Evolutionary conservation across 92 coral and sea anemone species (phyloP).

Genomic region (Anthopleura xanthogrammica): DNA sequence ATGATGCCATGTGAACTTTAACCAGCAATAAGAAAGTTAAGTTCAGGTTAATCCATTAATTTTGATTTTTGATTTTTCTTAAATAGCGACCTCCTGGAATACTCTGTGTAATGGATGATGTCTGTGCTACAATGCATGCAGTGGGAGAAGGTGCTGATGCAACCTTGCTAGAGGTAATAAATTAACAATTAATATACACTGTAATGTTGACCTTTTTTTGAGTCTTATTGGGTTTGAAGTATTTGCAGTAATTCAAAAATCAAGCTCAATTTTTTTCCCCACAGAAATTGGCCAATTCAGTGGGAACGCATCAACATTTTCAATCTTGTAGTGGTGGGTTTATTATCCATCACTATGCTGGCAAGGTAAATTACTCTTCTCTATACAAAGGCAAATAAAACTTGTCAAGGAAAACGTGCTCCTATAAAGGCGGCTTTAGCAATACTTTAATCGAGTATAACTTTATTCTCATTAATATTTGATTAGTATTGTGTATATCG

Average conservation of each 20-base stretch:
- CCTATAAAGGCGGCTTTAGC: too few relatives aligned
- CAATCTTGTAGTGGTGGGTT: conserved; percentile 92
- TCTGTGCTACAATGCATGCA: conserved; percentile 99
- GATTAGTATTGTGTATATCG: too few relatives aligned
- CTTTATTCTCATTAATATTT: too few relatives aligned
- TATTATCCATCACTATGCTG: conserved; percentile 96
- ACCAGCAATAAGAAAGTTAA: too few relatives aligned
- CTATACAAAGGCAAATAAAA: too few relatives aligned
- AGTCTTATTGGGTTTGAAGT: not conserved
- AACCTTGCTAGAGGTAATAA: conserved; percentile 81
- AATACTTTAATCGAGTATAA: too few relatives aligned
- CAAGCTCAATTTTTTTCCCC: not conserved
- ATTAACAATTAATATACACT: too few relatives aligned
- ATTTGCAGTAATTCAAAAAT: not conserved
- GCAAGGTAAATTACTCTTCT: conserved; percentile 66
- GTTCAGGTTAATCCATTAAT: too few relatives aligned
- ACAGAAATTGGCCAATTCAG: conserved; percentile 82
- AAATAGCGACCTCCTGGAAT: conserved; percentile 92
- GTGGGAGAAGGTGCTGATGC: conserved; percentile 98
- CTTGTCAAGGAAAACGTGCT: too few relatives aligned
- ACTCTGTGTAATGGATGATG: conserved; percentile 97
- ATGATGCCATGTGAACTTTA: too few relatives aligned
- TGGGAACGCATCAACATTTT: conserved; percentile 95
- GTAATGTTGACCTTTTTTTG: not conserved
- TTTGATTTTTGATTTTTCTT: too few relatives aligned